phyloP scores from a whole-genome alignment of 2,888 invertebrate genomes.

The Heliconius ismenius region DNA sequence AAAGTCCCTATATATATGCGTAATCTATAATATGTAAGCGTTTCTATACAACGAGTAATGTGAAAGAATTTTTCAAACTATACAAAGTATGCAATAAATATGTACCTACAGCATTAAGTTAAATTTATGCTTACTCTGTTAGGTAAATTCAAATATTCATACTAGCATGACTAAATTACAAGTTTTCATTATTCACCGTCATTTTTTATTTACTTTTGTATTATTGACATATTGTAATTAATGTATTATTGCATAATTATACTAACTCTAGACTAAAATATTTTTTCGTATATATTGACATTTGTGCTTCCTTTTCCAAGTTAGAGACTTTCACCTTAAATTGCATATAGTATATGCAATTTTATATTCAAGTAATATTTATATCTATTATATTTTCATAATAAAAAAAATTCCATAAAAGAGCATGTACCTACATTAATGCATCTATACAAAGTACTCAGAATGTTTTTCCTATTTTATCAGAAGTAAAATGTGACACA shows the following conservation, averaged over 20 bases:
- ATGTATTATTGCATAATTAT: neutral
- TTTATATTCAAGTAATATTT: too few species aligned
- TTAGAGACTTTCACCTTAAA: too few species aligned
- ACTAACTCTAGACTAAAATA: too few species aligned
- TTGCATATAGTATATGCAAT: too few species aligned
- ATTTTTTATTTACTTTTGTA: neutral
- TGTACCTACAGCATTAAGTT: neutral
- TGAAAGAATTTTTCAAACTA: neutral
- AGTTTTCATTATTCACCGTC: neutral
- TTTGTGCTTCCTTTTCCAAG: too few species aligned
- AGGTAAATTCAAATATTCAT: constrained; percentile 3
- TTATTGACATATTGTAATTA: neutral
- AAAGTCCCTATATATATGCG: neutral
- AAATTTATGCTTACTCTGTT: neutral
- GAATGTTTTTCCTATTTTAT: constrained; percentile 2
- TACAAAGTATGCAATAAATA: neutral
- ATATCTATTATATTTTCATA: too few species aligned
- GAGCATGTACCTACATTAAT: neutral
- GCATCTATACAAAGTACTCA: neutral
- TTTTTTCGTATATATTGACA: too few species aligned
- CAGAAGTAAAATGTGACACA: neutral
- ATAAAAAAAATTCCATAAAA: too few species aligned
- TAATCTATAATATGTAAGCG: neutral
- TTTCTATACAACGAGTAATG: neutral
- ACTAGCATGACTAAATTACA: neutral